Evolutionary conservation across 2,113 vertebrate genomes (phyloP), one percentile per base, ranked within the genome.

Genomic region (Fregetta grallaria): DNA sequence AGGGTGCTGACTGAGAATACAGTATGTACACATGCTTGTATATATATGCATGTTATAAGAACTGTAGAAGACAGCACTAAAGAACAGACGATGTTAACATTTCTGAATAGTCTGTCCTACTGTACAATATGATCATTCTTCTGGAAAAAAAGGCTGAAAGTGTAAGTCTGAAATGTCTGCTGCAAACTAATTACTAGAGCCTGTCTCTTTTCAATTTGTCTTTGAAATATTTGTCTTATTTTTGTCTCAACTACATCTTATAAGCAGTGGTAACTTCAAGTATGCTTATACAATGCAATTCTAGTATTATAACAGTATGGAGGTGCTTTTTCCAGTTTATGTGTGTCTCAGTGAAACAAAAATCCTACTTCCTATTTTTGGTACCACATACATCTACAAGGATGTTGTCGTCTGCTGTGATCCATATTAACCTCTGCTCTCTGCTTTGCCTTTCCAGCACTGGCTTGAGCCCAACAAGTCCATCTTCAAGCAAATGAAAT

Each of bases 391-490:
- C 21, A 12, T 86, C 72, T 88, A 58, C 76, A 91, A 82, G 12
- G n/a, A 49, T 86, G 15, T 49, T 91, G 59, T 67, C 72, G 36
- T 73, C 56, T 55, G 3, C 66, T 81, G 10, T 91, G 21, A 71
- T 86, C 21, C 4, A 1, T 81, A 92, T 93, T 96, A 97, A 98
- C 74, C 52, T 79, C 61, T 89, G 65, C 71, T 96, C 73, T 98
- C 27, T 98, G 34, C 77, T 96, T 97, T 96, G 88, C 92, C 97
- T 97, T 97, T 96, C 66, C 97, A 99, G 99, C 99, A 99, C 96
- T 99, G 99, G 99, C 98, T 99, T 95, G 99, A 99, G 96, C 99
- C 99, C 92, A 99, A 99, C 97, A 99, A 99, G 96, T 98, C 99
- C 14, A 98, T 99, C 96, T 98, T 97, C 98, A 99, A 99, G 97